These are phyloP conservation scores for Microtus oregoni DNA, from an alignment of 2,113 vertebrate species.

Conservation along the genomic window DNA sequence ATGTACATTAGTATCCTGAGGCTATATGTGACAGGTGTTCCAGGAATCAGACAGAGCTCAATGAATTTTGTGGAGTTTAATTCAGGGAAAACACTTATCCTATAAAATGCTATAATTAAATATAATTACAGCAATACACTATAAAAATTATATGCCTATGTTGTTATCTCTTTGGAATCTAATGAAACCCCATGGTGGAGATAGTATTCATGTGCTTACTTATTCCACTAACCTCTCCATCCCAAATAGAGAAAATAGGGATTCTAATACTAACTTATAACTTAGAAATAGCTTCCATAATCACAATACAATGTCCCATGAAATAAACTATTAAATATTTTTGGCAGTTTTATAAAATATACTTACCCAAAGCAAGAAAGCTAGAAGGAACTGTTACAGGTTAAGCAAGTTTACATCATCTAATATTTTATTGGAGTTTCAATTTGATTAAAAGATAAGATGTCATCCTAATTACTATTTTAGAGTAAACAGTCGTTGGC, in stretches of 20 bases:
- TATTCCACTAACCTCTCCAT: background rate
- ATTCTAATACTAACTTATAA: conserved; percentile 1
- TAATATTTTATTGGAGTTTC: conserved; percentile 55
- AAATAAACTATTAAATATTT: conserved; percentile 12
- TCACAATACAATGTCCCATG: background rate
- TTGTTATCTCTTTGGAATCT: background rate
- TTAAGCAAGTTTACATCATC: conserved; percentile 35
- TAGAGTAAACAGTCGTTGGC: conserved; percentile 47
- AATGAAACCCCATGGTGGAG: background rate
- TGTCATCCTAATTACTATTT: conserved; percentile 73
- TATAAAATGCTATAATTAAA: conserved; percentile 43
- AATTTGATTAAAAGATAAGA: conserved; percentile 62
- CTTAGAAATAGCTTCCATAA: background rate
- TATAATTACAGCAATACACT: conserved; percentile 8
- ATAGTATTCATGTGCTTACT: background rate
- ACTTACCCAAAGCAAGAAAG: conserved; percentile 12
- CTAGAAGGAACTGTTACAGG: conserved; percentile 44
- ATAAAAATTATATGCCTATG: background rate
- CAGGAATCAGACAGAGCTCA: conserved; percentile 25
- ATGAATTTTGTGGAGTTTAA: conserved; percentile 56
- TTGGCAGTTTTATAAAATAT: conserved; percentile 9
- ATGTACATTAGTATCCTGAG: background rate
- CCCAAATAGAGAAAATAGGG: background rate
- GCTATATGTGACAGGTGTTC: background rate
- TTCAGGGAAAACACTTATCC: conserved; percentile 56